Base-by-base conservation (phyloP, 1,140 invertebrate genomes). In the Panagrolaimus sp. region DNA sequence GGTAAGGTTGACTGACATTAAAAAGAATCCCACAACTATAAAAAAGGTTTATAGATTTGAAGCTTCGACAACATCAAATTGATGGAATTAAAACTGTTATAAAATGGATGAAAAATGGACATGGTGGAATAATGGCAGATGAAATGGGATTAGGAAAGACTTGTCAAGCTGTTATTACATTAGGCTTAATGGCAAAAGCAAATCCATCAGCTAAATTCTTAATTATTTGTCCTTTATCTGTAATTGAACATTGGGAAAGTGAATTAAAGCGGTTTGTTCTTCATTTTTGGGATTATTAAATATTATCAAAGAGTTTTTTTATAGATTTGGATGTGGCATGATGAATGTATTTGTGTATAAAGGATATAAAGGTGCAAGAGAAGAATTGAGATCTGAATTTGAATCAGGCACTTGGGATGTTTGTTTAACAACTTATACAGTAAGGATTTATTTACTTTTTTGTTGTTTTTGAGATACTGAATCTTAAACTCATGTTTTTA, bases 121-220 rank as follows among this genome's bases (percentile, higher is more conserved):
- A 71, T 71, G 70, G 70, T 12, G 71, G 69, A 44, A 85, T 85
- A 9, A 76, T 85, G 47, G 83, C 83, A 44, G 85, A 85, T 81
- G 85, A 85, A 72, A 85, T 85, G 85, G 85, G 85, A 17, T 77
- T 85, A 6, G 85, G 85, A 0, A 85, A 85, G 75, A 85, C 84
- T 1, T 85, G 84, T 70, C 84, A 85, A 80, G 82, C 83, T 0
- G 84, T 85, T 67, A 75, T 83, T 3, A 77, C 84, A 65, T 65
- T 84, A 10, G 68, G 77, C 5, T 81, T 82, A 63, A 67, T 84
- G 26, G 68, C 72, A 12, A 75, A 58, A 17, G 68, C 71, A 44
- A 72, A 70, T 24, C 66, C 68, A n/a, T 69, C 71, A 43, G 48
- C 68, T 2, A 81, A 81, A 17, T 74, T 77, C 69, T 69, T 85